Conservation (phyloP, 2,888 invertebrate species). For the Parthenolecanium corni region DNA sequence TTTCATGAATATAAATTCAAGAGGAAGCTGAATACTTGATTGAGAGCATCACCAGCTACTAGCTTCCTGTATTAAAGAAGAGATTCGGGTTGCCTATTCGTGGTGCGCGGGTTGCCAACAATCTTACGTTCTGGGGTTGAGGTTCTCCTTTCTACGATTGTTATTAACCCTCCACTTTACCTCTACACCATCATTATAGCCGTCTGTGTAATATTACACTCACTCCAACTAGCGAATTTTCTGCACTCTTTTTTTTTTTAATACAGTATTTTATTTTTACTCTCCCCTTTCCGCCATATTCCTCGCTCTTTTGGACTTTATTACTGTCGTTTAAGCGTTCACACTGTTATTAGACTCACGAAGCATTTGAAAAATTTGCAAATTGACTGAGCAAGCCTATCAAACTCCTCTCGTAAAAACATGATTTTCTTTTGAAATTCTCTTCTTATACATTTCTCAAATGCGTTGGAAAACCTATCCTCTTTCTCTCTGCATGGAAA, state of each 20-base stretch:
- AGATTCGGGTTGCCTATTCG: constrained; percentile 19
- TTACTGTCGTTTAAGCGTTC: constrained; percentile 10
- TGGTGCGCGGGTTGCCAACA: constrained; percentile 26
- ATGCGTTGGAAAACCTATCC: too few species aligned
- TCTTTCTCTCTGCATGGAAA: too few species aligned
- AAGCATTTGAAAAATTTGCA: constrained; percentile 12
- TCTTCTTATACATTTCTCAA: too few species aligned
- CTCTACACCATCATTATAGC: constrained; percentile 18
- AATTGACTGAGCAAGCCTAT: background rate
- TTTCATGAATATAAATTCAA: too few species aligned
- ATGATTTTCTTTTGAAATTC: too few species aligned
- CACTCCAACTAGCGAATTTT: constrained; percentile 20
- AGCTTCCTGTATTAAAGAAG: background rate
- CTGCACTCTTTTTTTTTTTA: constrained; percentile 15
- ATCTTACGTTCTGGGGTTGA: constrained; percentile 23
- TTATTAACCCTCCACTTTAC: constrained; percentile 24
- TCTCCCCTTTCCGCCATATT: background rate
- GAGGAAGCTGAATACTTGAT: too few species aligned
- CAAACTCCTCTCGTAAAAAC: too few species aligned
- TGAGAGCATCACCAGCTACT: constrained; percentile 1
- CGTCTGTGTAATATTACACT: constrained; percentile 26
- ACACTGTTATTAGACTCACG: constrained; percentile 18
- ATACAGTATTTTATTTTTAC: background rate
- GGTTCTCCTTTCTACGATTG: constrained; percentile 23
- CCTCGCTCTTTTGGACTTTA: background rate